Percentiles rank a stretch among this genome's conserved stretches.
Conservation (phyloP, 2,888 invertebrate genomes). For the Stomorhina lunata region DNA sequence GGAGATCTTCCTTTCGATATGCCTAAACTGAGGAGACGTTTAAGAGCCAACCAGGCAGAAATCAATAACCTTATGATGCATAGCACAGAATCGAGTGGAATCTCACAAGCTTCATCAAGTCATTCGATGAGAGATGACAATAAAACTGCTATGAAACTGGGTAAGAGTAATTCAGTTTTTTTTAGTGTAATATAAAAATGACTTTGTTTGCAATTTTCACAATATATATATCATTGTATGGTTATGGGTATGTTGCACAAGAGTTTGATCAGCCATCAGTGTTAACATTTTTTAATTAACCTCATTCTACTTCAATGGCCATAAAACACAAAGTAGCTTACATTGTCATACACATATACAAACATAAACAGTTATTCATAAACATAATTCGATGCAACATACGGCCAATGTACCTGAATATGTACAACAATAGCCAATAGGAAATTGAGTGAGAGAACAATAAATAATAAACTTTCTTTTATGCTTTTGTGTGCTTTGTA, state of each 20-base stretch:
- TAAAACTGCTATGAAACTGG: constrained; percentile 81
- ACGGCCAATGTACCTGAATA: background rate
- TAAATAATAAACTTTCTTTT: background rate
- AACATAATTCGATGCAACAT: background rate
- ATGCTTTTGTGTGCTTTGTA: constrained; percentile 72
- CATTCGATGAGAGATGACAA: constrained; percentile 89
- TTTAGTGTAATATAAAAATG: background rate
- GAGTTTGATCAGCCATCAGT: constrained; percentile 4
- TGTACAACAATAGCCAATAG: background rate
- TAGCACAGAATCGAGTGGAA: constrained; percentile 86
- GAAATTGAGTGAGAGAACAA: background rate
- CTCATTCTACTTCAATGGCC: constrained; percentile 46
- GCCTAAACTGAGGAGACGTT: constrained; percentile 90
- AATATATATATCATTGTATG: background rate
- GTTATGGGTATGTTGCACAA: background rate
- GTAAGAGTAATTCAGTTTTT: constrained; percentile 68
- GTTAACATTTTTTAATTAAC: constrained; percentile 59
- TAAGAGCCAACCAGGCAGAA: constrained; percentile 82
- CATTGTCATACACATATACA: constrained; percentile 1
- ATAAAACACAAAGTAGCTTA: constrained; percentile 6
- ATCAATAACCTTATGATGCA: constrained; percentile 77
- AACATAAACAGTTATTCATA: background rate
- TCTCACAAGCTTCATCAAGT: constrained; percentile 90
- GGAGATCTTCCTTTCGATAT: constrained; percentile 93
- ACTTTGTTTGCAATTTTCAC: background rate